Evolutionary conservation across 2,113 vertebrate species (phyloP), one percentile per base, ranked within the genome.

Genomic region (Phaethon lepturus): DNA sequence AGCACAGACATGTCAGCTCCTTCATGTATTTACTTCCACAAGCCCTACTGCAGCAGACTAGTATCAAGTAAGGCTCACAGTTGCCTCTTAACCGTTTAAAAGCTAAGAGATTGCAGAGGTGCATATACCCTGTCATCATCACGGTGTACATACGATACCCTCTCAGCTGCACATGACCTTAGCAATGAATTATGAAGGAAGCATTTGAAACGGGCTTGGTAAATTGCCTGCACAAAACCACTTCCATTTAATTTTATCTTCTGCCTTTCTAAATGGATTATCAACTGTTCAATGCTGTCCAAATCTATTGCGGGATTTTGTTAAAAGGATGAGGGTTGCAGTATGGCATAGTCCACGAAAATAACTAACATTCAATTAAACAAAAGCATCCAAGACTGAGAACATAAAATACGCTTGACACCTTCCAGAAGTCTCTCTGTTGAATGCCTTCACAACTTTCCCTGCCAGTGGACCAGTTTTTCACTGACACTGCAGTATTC

Each of bases 401-500:
- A 47, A 49, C 1, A 0, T 19, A 53, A 83, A 56, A 42, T 11
- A 63, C 0, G 6, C 4, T 12, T 8, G 15, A 50, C 11, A 28
- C 19, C 64, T 77, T 35, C 23, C 31, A 40, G 18, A 71, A 77
- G 29, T 6, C 47, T 79, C 19, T 40, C 9, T 50, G 0, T 3
- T 5, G 31, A 94, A 68, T 53, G 31, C 7, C 47, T 62, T 59
- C 29, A 4, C 11, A 79, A 20, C 45, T 56, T 59, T 33, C 15
- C 23, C 28, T 67, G 38, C 22, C 22, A 53, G 22, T n/a, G 35
- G 40, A 49, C 5, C 15, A 25, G 20, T 40, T 11, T 3, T 66
- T 38, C 31, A 73, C 40, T 81, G 62, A 47, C 31, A 35, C 17
- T n/a, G 10, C 31, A 71, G 18, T 14, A 38, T 33, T 75, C 42